Base-by-base conservation (phyloP, 2,888 invertebrate species). In the Heliconius cydno region DNA sequence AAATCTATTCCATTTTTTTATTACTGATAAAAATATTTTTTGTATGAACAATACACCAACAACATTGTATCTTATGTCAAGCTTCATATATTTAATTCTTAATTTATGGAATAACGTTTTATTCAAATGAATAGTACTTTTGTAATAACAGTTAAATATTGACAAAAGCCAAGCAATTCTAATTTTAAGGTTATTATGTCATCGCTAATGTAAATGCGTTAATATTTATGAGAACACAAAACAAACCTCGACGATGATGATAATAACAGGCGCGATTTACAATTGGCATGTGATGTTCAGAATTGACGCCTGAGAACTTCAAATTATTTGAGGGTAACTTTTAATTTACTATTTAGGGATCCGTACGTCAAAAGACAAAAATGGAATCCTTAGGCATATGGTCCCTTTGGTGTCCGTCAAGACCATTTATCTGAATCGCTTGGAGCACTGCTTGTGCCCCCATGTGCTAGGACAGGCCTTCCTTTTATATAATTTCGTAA, bases 171-270 rank as follows among this genome's bases (percentile, higher is more conserved):
- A 73, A n/a, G 34, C 57, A 73, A 57, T 57, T 72, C 57, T 66
- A 38, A 78, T 52, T 73, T 77, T 67, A 28, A 41, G 66, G 28
- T 67, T 72, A 73, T 78, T 73, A 78, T 66, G 72, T 78, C 73
- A 78, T 78, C 78, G 34, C 28, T 25, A 66, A 34, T 41, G 46
- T 70, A 65, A 65, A 67, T 25, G 57, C 66, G 52, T 73, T 57
- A 78, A 78, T 78, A 78, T 73, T 78, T 25, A 78, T 78, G 72
- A 77, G 66, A 73, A 66, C 34, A 38, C 60, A n/a, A 70, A 25
- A 70, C 57, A 41, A 70, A 70, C 68, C 52, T 38, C 30, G 25
- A 1, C 25, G 57, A 41, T 78, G 57, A 57, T 73, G 73, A 38
- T 25, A 73, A 28, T 65, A 28, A 66, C 28, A 78, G 52, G 78